Evolutionary conservation across 2,797 vertebrate genomes (phyloP).

Genomic region (Synaphobranchus kaupii): DNA sequence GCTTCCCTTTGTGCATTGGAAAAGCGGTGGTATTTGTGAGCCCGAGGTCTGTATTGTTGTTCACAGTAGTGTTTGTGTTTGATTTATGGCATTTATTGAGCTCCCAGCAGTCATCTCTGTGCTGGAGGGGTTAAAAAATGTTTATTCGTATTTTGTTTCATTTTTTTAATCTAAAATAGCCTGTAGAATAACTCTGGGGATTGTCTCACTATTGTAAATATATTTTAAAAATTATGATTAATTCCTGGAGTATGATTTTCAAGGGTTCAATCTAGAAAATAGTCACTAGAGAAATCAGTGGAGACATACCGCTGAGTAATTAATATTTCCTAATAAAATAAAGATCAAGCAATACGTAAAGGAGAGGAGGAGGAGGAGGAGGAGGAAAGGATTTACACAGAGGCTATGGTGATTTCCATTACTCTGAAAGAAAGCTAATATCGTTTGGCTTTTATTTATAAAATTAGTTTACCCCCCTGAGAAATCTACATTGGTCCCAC

Average conservation of each 20-base stretch:
- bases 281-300: conserved; percentile 50
- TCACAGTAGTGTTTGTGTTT: not conserved
- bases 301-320: conserved; percentile 61
- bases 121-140: conserved; percentile 38
- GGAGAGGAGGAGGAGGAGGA: conserved; percentile 37
- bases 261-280: conserved; percentile 55
- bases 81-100: not conserved
- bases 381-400: conserved; percentile 29
- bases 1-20: not conserved
- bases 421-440: conserved; percentile 45
- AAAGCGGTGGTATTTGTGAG: not conserved
- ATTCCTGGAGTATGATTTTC: conserved; percentile 52
- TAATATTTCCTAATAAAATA: conserved; percentile 65
- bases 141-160: conserved; percentile 43
- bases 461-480: conserved; percentile 57
- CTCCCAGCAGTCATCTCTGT: not conserved
- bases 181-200: conserved; percentile 48
- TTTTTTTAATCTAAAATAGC: conserved; percentile 52
- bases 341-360: conserved; percentile 52
- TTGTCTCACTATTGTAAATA: conserved; percentile 39
- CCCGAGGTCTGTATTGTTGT: not conserved
- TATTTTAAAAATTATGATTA: conserved; percentile 57
- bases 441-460: conserved; percentile 63
- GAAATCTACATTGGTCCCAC: conserved; percentile 63
- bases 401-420: not conserved